These are phyloP conservation scores for Drosophila suboccidentalis DNA, from an alignment of 2,888 invertebrate species.

Conservation along the genomic window DNA sequence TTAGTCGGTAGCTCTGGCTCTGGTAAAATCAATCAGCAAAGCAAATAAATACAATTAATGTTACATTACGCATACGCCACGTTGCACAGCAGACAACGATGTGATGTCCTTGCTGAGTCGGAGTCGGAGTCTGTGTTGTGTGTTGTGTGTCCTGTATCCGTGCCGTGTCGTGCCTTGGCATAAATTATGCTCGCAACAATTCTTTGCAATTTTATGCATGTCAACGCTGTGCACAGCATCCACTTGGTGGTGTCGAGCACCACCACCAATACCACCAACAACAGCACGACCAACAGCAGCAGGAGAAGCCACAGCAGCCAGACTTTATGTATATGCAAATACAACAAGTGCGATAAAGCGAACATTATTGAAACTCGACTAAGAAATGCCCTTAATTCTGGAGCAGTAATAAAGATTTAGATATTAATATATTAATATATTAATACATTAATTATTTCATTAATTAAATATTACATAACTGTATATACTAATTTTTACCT, in stretches of 20 bases:
- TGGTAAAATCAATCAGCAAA: slow-evolving; percentile 72
- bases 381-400: too few relatives aligned
- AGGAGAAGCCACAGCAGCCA: slow-evolving; percentile 16
- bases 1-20: slow-evolving; percentile 1
- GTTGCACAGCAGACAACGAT: slow-evolving; percentile 34
- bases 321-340: slow-evolving; percentile 53
- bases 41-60: slow-evolving; percentile 79
- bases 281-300: background rate
- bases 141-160: too few relatives aligned
- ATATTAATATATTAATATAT: too few relatives aligned
- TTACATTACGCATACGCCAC: slow-evolving; percentile 71
- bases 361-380: too few relatives aligned
- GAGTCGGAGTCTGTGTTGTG: too few relatives aligned
- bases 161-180: slow-evolving; percentile 27
- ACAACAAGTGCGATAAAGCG: slow-evolving; percentile 19
- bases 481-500: too few relatives aligned
- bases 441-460: too few relatives aligned
- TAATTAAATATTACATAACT: too few relatives aligned
- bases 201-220: slow-evolving; percentile 71
- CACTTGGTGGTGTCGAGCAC: background rate
- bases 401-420: too few relatives aligned
- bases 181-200: slow-evolving; percentile 67
- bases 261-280: background rate
- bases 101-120: background rate
- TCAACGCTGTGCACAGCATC: slow-evolving; percentile 50